Conservation (phyloP, 2,888 invertebrate species). For the Zygogramma bicolorata region DNA sequence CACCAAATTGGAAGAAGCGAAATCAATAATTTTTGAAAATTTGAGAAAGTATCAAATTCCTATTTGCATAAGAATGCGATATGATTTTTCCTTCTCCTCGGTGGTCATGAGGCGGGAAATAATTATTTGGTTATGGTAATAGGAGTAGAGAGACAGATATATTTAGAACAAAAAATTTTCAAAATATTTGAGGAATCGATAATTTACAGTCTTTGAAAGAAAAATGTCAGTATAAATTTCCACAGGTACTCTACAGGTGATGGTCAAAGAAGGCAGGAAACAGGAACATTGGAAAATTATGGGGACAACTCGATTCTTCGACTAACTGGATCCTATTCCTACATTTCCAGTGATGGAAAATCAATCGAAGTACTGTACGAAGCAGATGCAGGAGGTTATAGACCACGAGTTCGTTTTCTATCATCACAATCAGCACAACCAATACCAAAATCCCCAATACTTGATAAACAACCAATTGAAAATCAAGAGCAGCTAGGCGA, state of each 20-base stretch:
- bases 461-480: not conserved
- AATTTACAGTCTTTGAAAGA: no score
- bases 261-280: constrained; percentile 37
- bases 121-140: no score
- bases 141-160: no score
- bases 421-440: no score
- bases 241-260: constrained; percentile 49
- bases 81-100: no score
- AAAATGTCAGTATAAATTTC: not conserved
- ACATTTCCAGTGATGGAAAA: constrained; percentile 66
- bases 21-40: no score
- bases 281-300: constrained; percentile 47
- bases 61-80: no score
- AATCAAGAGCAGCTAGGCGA: not conserved
- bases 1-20: no score
- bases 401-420: not conserved
- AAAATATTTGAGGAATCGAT: not conserved
- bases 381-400: constrained; percentile 66
- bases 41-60: no score
- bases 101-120: no score
- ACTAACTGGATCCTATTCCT: constrained; percentile 66
- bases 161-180: not conserved
- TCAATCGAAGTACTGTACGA: constrained; percentile 65
- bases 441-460: not conserved
- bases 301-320: constrained; percentile 40